Conservation (phyloP, 2,888 invertebrate genomes). For the Ecliptopera silaceata region DNA sequence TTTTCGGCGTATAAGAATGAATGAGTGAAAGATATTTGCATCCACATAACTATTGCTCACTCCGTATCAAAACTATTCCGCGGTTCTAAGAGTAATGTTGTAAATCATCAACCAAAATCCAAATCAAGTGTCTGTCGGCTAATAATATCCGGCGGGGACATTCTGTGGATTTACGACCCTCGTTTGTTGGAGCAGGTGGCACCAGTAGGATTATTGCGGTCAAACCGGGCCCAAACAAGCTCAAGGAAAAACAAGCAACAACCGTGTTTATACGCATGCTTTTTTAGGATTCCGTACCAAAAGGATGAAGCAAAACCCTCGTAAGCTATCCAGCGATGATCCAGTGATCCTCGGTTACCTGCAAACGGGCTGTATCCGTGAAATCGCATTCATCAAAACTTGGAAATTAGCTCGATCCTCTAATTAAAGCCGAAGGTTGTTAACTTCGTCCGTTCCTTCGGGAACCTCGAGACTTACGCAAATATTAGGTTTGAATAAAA, state of each 20-base stretch:
- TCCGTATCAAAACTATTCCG: neutral
- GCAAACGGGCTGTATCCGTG: constrained; percentile 59
- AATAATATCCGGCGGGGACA: constrained; percentile 30
- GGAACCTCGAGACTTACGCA: constrained; percentile 61
- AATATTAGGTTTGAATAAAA: constrained; percentile 75
- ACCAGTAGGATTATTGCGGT: constrained; percentile 35
- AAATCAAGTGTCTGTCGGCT: constrained; percentile 33
- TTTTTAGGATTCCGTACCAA: too few species aligned
- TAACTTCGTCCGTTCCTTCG: constrained; percentile 56
- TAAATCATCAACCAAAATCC: constrained; percentile 33
- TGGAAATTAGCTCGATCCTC: constrained; percentile 74
- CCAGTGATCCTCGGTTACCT: constrained; percentile 20
- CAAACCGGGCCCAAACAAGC: constrained; percentile 25
- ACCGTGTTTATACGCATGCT: neutral
- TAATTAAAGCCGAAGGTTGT: constrained; percentile 78
- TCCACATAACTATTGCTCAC: too few species aligned
- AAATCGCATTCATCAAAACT: constrained; percentile 81
- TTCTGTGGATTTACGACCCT: constrained; percentile 32
- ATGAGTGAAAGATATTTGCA: too few species aligned
- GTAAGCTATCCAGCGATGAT: constrained; percentile 1
- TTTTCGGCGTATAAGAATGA: too few species aligned
- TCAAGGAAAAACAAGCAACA: constrained; percentile 18
- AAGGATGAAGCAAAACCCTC: too few species aligned
- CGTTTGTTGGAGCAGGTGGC: constrained; percentile 34
- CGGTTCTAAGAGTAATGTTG: constrained; percentile 8